Percentiles rank a stretch among this genome's conserved stretches.
Evolutionary conservation across 1,140 invertebrate species (phyloP).

Genomic region (Ceratoteleas bidentatus): DNA sequence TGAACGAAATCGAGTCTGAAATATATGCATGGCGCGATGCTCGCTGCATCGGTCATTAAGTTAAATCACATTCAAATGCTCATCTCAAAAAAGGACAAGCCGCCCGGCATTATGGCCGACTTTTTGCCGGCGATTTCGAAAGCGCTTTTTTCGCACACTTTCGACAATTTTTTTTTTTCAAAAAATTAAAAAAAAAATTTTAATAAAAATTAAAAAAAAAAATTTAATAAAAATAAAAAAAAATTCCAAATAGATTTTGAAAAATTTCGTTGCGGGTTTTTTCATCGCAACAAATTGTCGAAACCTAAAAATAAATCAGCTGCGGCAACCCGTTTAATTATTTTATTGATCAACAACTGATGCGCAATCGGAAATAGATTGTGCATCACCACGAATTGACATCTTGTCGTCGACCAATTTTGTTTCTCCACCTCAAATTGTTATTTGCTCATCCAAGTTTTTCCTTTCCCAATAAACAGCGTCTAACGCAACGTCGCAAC

Average conservation of each 20-base stretch:
- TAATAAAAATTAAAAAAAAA: too few relatives aligned
- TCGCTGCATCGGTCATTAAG: slow-evolving; percentile 34
- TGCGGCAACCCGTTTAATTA: background rate
- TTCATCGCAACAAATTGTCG: too few relatives aligned
- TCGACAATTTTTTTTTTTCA: too few relatives aligned
- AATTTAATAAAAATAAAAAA: too few relatives aligned
- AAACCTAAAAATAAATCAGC: background rate
- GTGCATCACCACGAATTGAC: too few relatives aligned
- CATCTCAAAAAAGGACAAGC: slow-evolving; percentile 29
- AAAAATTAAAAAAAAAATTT: too few relatives aligned
- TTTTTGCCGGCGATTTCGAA: background rate
- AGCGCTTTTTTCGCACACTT: too few relatives aligned
- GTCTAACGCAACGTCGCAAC: slow-evolving; percentile 3
- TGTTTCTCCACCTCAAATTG: background rate
- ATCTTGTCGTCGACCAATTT: too few relatives aligned
- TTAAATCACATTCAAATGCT: slow-evolving; percentile 43
- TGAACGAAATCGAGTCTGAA: slow-evolving; percentile 54
- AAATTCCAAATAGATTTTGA: too few relatives aligned
- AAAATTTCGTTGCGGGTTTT: too few relatives aligned
- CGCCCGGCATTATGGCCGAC: slow-evolving; percentile 9
- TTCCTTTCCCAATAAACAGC: slow-evolving; percentile 1
- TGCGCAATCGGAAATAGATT: slow-evolving; percentile 18
- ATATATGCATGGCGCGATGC: slow-evolving; percentile 34
- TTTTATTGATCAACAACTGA: slow-evolving; percentile 21
- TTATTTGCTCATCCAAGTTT: background rate